A percentile compares a stretch with the other conserved stretches of the same genome.
phyloP scores from a whole-genome alignment of 2,113 vertebrate genomes.

The Lophochroa leadbeateri region DNA sequence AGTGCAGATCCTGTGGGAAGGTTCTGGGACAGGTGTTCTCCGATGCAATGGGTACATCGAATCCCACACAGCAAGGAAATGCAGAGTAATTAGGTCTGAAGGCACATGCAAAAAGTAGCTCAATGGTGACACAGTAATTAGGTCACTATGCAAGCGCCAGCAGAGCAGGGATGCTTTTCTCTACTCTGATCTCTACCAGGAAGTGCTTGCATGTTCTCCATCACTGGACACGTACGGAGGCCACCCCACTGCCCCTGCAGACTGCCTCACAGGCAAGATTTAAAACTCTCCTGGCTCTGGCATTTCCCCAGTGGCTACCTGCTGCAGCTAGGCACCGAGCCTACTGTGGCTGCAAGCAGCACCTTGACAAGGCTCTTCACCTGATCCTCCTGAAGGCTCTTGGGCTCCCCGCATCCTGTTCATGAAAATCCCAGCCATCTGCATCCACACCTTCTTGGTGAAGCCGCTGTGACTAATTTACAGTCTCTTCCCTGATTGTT shows the following conservation, averaged over 20 bases:
- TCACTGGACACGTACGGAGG: background rate
- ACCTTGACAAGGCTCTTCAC: background rate
- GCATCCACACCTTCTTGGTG: background rate
- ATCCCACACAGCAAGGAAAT: background rate
- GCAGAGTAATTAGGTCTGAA: background rate
- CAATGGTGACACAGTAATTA: accelerated
- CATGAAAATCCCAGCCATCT: background rate
- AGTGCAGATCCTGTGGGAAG: background rate
- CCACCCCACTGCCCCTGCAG: background rate
- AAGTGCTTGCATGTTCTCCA: background rate
- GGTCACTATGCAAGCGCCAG: background rate
- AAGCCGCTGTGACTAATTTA: background rate
- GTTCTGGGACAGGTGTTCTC: background rate
- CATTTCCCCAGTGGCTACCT: background rate
- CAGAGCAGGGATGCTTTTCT: background rate
- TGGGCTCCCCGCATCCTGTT: accelerated
- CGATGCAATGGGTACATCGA: accelerated
- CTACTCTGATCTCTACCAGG: background rate
- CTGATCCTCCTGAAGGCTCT: background rate
- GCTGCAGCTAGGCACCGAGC: accelerated
- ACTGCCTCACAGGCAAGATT: background rate
- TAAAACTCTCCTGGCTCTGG: background rate
- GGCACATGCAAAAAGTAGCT: background rate
- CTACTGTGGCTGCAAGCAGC: background rate
- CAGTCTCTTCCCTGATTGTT: background rate